Evolutionary conservation across 2,113 vertebrate species (phyloP), one percentile per base, ranked within the genome.

Genomic region (Dicentrarchus labrax): DNA sequence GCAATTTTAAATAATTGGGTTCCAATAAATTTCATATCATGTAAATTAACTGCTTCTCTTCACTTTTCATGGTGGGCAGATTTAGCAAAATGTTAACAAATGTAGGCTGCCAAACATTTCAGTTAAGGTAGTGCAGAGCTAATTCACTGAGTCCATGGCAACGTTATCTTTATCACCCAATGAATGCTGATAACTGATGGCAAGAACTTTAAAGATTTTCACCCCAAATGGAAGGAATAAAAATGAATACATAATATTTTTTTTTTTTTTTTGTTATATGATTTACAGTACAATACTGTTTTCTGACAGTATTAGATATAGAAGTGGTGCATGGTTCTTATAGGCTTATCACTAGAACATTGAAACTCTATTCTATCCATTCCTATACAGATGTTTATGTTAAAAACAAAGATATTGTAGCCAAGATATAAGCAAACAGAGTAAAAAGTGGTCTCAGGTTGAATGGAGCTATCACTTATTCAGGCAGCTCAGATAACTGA

Each of bases 21-120:
- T 48, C 24, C 19, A 6, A 50, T 64, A 16, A 0, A 48, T 47
- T 60, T 19, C 1, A 53, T 54, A 3, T 43, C 30, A 65, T 12
- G 56, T 45, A 45, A 12, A 15, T 45, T 12, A 2, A 6, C 11
- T 5, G 4, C 57, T 4, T 5, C 41, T 65, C n/a, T 43, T 76
- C 36, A 53, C 38, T 13, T 75, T 43, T 76, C 30, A 57, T 22
- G 30, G 21, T 24, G 21, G 43, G 21, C n/a, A 68, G 39, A 60
- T 62, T 68, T 8, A 56, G 41, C 30, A 41, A 71, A 30, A 59
- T 45, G 16, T 30, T 17, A 67, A 48, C 17, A 72, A 72, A 66
- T 39, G 41, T 17, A 13, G 59, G 17, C 10, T 61, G 41, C 3
- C 30, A 30, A 38, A 54, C 4, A 59, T 30, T 30, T 30, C 30